Base-by-base conservation (phyloP, 2,113 vertebrate species). In the Apus apus region DNA sequence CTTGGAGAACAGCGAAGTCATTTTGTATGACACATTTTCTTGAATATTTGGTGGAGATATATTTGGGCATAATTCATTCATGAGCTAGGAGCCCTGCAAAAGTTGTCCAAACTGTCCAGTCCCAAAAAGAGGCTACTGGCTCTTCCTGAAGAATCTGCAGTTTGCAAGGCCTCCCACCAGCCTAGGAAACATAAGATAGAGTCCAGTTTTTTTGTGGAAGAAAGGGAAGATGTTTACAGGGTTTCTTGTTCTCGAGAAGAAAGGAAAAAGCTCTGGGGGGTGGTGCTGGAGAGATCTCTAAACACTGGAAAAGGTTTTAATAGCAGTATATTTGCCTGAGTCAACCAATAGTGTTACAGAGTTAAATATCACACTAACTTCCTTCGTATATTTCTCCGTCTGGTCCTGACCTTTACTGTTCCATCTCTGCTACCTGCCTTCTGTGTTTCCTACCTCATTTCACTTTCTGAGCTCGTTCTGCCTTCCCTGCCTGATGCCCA, bases 361-460 rank as follows among this genome's bases (percentile, higher is more conserved):
- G 62, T 66, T 93, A 94, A 96, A 96, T 91, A 87, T 65, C 77
- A 78, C 50, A 58, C 8, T 45, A 74, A 40, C 21, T 54, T 90
- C 40, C 34, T 60, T 85, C 58, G 32, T 72, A 58, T 72, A 45
- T 79, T 70, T 22, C 27, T 94, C 62, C 77, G 73, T 76, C 9
- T 2, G 5, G 58, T 87, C 38, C 46, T 94, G 87, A 91, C 62
- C 54, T 95, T 94, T 87, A 70, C 22, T 92, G 14, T 76, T 89
- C 54, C 36, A n/a, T 57, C 57, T 64, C 21, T 87, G 62, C 46
- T 68, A 67, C 45, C 38, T 68, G 26, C 26, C 9, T 89, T 45
- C 50, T 40, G 16, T 53, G 25, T 50, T 93, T 65, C 8, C 30
- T 43, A 4, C 26, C 45, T 68, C 58, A 22, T 67, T 77, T 73